Evolutionary conservation across 1,140 invertebrate species (phyloP), one percentile per base, ranked within the genome.

Genomic region (Solenopsis invicta): DNA sequence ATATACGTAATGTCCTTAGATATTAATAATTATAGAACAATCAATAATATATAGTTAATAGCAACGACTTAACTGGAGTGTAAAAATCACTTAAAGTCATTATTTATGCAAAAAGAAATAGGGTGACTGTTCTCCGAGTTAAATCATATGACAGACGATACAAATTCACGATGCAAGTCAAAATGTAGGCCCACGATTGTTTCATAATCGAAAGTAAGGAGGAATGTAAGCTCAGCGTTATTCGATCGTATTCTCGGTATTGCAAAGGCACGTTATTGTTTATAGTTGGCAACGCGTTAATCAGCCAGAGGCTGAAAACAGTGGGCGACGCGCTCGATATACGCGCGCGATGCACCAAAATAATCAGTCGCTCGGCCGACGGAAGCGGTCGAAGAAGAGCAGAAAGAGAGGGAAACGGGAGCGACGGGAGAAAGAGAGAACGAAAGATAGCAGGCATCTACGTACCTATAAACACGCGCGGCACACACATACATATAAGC

Each of bases 401-500:
- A 86, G 59, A 61, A n/a, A 48, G 41, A 37, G 37, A 34, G 41
- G 21, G 66, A 56, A 80, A 12, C 21, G n/a, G 66, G 21, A 4
- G 45, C 9, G 21, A 52, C 12, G 59, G 18, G 86, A 29, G n/a
- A 54, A 21, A 50, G 52, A 71, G 62, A 78, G 77, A 86, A 8
- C n/a, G 67, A 45, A 29, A 88, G 89, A 81, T 88, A 76, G 74
- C 86, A 86, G 67, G 86, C 86, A 88, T 90, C 89, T 86, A 90
- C 77, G 89, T 74, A 88, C 88, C 75, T 88, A 90, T 88, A 86
- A 90, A 90, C 89, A 90, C 88, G 16, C 52, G 18, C 45, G 85
- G 34, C 80, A 78, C 88, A 88, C 75, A 12, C 29, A 18, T 48
- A 18, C 21, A 45, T 21, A 24, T 2, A 29, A 0, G 34, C 18